Conservation (phyloP, 2,888 invertebrate genomes). For the Gastracanthus pulcherrimus region DNA sequence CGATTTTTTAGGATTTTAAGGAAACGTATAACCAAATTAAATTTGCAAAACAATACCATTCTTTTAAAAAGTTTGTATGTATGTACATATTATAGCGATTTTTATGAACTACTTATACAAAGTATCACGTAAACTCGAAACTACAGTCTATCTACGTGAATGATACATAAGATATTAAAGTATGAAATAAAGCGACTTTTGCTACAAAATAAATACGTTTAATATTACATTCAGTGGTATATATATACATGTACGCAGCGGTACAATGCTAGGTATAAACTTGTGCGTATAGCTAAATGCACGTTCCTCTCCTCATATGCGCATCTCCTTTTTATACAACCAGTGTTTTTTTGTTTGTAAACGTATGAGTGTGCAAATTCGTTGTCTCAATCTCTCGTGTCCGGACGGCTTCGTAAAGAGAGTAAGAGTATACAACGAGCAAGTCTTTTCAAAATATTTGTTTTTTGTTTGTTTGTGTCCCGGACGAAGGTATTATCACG, state of each 20-base stretch:
- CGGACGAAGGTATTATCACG: not conserved
- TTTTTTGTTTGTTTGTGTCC: too few relatives aligned
- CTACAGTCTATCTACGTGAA: slow-evolving; percentile 47
- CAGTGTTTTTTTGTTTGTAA: not conserved
- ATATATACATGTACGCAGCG: slow-evolving; percentile 60
- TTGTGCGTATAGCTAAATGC: slow-evolving; percentile 35
- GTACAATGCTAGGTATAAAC: slow-evolving; percentile 48
- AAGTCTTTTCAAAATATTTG: not conserved
- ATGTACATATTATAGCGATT: slow-evolving; percentile 54
- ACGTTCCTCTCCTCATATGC: slow-evolving; percentile 8
- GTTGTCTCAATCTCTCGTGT: not conserved
- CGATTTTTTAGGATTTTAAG: slow-evolving; percentile 46
- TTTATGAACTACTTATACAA: slow-evolving; percentile 37
- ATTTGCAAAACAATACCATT: slow-evolving; percentile 30
- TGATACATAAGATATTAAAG: slow-evolving; percentile 47
- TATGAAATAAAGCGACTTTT: slow-evolving; percentile 53
- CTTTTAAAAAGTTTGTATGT: slow-evolving; percentile 47
- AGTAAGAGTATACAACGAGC: not conserved
- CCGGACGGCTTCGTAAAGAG: not conserved
- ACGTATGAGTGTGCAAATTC: not conserved
- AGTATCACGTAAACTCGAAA: slow-evolving; percentile 24
- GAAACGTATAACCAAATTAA: slow-evolving; percentile 16
- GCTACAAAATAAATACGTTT: slow-evolving; percentile 66
- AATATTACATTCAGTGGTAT: slow-evolving; percentile 56
- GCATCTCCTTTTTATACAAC: slow-evolving; percentile 19